phyloP scores from a whole-genome alignment of 2,797 vertebrate species.

The Molossus alvarezi region DNA sequence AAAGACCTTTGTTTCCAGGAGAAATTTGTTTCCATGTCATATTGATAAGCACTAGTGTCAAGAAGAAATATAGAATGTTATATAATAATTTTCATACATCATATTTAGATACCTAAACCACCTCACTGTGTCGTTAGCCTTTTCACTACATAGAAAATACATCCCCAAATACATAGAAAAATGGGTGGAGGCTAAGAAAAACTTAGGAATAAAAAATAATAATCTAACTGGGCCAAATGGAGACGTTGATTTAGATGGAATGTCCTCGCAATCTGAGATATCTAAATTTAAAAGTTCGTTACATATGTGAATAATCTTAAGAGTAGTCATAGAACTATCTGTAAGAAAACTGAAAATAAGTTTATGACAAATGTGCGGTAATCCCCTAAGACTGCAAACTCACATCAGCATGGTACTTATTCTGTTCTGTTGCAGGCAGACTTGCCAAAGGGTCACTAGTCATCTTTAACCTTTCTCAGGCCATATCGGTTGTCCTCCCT shows the following conservation, averaged over 20 bases:
- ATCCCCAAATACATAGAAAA: constrained; percentile 47
- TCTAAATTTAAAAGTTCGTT: constrained; percentile 38
- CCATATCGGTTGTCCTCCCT: constrained; percentile 88
- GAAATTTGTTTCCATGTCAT: not conserved
- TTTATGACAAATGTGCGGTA: constrained; percentile 75
- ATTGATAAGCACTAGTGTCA: not conserved
- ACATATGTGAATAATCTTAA: constrained; percentile 6
- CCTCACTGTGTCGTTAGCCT: not conserved
- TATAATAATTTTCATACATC: not conserved
- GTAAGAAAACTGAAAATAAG: constrained; percentile 2
- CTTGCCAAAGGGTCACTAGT: constrained; percentile 85
- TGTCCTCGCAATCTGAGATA: not conserved
- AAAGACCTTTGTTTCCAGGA: constrained; percentile 40
- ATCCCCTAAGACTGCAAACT: constrained; percentile 84
- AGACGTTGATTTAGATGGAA: not conserved
- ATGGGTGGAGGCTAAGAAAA: not conserved
- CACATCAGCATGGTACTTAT: constrained; percentile 80
- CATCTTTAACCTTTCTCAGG: constrained; percentile 93
- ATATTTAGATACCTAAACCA: constrained; percentile 28
- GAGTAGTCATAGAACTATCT: constrained; percentile 14
- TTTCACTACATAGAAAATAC: not conserved
- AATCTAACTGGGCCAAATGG: not conserved
- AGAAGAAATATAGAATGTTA: not conserved
- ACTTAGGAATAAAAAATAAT: not conserved
- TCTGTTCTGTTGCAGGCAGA: constrained; percentile 79